These are phyloP conservation scores for Limenitis camilla DNA, from an alignment of 2,888 invertebrate genomes.

Conservation along the genomic window DNA sequence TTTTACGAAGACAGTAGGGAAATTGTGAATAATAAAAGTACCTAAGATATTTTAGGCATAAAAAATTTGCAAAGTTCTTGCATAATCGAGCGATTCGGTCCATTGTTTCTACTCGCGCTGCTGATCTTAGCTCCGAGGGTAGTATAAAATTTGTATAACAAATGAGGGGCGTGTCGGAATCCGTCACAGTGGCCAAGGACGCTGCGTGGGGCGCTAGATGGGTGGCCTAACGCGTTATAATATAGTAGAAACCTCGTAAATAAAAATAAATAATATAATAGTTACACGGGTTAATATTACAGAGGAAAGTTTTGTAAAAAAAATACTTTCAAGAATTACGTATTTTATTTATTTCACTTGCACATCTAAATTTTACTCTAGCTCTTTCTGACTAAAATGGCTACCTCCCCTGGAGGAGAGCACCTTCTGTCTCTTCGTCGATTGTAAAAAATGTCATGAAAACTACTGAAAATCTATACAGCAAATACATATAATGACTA, in stretches of 20 bases:
- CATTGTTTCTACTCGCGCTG: constrained; percentile 48
- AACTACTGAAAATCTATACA: too few species aligned
- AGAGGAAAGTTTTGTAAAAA: too few species aligned
- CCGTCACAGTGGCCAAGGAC: constrained; percentile 68
- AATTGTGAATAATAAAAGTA: neutral
- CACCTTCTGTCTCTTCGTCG: too few species aligned
- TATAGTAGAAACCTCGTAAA: constrained; percentile 9
- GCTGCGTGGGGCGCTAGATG: constrained; percentile 65
- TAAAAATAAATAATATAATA: constrained; percentile 3
- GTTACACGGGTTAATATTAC: neutral
- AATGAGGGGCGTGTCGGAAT: constrained; percentile 70
- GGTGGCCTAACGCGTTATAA: constrained; percentile 48
- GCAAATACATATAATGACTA: too few species aligned
- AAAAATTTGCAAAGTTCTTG: constrained; percentile 15
- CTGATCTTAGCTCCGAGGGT: constrained; percentile 63
- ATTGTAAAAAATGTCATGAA: too few species aligned
- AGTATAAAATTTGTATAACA: constrained; percentile 75
- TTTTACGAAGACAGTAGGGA: neutral
- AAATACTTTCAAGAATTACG: too few species aligned
- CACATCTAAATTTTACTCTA: too few species aligned
- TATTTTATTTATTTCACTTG: too few species aligned
- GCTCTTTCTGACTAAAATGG: too few species aligned
- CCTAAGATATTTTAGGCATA: neutral
- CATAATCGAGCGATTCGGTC: constrained; percentile 25
- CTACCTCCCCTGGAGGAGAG: too few species aligned